These are phyloP conservation scores for Andrena bucephala DNA, from an alignment of 2,888 invertebrate genomes.

Conservation along the genomic window DNA sequence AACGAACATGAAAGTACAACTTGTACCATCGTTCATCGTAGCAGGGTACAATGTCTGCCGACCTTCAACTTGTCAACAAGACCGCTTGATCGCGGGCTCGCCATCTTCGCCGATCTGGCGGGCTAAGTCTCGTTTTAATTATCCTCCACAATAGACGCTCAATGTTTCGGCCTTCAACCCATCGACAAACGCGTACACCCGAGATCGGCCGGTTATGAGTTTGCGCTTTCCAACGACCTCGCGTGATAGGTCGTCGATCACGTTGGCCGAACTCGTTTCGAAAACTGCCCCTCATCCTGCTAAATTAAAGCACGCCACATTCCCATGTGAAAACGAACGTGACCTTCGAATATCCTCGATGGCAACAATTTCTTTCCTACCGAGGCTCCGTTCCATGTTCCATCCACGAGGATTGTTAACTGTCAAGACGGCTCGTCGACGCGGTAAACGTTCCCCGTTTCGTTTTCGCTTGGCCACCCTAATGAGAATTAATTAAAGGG, in stretches of 20 bases:
- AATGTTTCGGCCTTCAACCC: neutral
- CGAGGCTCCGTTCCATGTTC: too few species aligned
- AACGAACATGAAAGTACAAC: slow-evolving; percentile 1
- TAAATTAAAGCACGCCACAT: neutral
- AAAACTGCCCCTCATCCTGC: neutral
- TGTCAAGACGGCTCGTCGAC: neutral
- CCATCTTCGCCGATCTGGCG: neutral
- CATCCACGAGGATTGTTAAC: neutral
- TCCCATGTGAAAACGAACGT: neutral
- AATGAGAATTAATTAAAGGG: slow-evolving; percentile 56
- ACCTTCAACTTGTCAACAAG: slow-evolving; percentile 2
- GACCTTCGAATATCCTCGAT: neutral
- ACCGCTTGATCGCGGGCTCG: neutral
- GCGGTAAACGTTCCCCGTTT: neutral
- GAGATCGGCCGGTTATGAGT: neutral
- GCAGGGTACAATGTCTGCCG: neutral
- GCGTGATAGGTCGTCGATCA: neutral
- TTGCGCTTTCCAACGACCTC: slow-evolving; percentile 3
- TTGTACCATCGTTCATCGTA: neutral
- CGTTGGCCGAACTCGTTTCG: neutral
- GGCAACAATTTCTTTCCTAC: too few species aligned
- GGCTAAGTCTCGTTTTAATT: neutral
- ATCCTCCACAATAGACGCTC: neutral
- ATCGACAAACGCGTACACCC: neutral
- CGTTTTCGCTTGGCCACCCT: neutral